A percentile compares a stretch with the other conserved stretches of the same genome.
Conservation (phyloP, 23 tunicate genomes). For the Clavelina lepadiformis region DNA sequence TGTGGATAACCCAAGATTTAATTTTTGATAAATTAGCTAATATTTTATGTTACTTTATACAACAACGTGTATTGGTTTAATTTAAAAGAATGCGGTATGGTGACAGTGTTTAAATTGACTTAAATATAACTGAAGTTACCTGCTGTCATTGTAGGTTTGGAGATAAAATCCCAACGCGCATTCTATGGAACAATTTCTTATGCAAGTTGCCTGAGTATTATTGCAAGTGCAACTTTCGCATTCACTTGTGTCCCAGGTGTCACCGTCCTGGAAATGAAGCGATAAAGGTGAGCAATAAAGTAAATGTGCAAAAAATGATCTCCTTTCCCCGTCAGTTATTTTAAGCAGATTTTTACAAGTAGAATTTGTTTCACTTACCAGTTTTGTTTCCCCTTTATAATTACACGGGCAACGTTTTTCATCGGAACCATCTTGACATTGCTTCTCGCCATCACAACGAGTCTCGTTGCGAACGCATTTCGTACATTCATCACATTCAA, state of each 20-base stretch:
- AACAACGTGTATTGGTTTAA: no score
- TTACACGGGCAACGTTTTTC: slow-evolving; percentile 63
- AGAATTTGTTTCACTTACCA: slow-evolving; percentile 35
- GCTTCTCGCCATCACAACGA: slow-evolving; percentile 50
- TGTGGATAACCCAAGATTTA: no score
- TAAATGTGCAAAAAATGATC: no score
- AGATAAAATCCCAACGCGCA: slow-evolving; percentile 60
- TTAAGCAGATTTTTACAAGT: background rate
- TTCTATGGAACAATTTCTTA: slow-evolving; percentile 21
- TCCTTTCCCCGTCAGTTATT: no score
- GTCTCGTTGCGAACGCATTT: slow-evolving; percentile 25
- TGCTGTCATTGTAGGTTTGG: slow-evolving; percentile 51
- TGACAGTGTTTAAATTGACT: no score
- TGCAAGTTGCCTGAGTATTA: slow-evolving; percentile 34
- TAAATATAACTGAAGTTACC: no score
- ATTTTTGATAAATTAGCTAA: no score
- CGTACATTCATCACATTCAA: slow-evolving; percentile 58
- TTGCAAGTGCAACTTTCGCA: slow-evolving; percentile 62
- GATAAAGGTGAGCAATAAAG: no score
- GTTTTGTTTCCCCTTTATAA: slow-evolving; percentile 24
- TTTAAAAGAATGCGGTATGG: no score
- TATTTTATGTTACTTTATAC: no score
- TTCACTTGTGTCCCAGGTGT: slow-evolving; percentile 37
- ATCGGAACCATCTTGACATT: slow-evolving; percentile 72
- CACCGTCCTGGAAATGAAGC: slow-evolving; percentile 60